Percentiles rank a stretch among this genome's conserved stretches.
These are phyloP conservation scores for Glossophaga mutica DNA, from an alignment of 2,797 vertebrate genomes.

Conservation along the genomic window DNA sequence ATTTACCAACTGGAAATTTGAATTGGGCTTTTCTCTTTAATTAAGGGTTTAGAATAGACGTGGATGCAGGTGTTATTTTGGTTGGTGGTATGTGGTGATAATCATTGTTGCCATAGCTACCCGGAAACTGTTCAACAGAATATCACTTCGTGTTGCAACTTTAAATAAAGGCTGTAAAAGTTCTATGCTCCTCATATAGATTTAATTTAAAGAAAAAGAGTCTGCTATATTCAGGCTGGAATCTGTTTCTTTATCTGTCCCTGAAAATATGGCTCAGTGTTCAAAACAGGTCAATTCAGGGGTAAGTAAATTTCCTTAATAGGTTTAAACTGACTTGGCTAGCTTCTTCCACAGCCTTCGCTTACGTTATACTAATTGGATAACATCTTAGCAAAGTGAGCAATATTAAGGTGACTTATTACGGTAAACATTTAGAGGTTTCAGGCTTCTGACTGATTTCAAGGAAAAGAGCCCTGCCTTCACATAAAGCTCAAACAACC, in stretches of 20 bases:
- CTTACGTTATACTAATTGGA: conserved; percentile 43
- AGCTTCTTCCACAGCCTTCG: conserved; percentile 11
- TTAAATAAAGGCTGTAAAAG: conserved; percentile 65
- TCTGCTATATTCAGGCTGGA: conserved; percentile 49
- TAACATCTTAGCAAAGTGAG: conserved; percentile 51
- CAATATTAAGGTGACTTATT: conserved; percentile 56
- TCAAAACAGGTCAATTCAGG: conserved; percentile 59
- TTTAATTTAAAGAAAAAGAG: conserved; percentile 59
- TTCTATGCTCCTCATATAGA: conserved; percentile 52
- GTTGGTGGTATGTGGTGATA: conserved; percentile 72
- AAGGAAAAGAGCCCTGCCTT: neutral
- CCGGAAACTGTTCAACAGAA: conserved; percentile 64
- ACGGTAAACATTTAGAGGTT: conserved; percentile 50
- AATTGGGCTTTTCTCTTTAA: conserved; percentile 70
- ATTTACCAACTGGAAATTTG: conserved; percentile 69
- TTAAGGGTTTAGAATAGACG: conserved; percentile 69
- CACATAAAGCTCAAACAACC: neutral
- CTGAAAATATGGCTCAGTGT: conserved; percentile 52
- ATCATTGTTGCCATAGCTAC: conserved; percentile 74
- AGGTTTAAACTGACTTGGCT: conserved; percentile 52
- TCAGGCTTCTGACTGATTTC: conserved; percentile 23
- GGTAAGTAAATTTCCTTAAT: conserved; percentile 53
- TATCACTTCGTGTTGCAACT: conserved; percentile 66
- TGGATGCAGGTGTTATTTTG: conserved; percentile 73
- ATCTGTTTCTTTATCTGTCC: conserved; percentile 63